A percentile compares a stretch with the other conserved stretches of the same genome.
Evolutionary conservation across 2,113 vertebrate genomes (phyloP).

Genomic region (Nycticorax nycticorax): DNA sequence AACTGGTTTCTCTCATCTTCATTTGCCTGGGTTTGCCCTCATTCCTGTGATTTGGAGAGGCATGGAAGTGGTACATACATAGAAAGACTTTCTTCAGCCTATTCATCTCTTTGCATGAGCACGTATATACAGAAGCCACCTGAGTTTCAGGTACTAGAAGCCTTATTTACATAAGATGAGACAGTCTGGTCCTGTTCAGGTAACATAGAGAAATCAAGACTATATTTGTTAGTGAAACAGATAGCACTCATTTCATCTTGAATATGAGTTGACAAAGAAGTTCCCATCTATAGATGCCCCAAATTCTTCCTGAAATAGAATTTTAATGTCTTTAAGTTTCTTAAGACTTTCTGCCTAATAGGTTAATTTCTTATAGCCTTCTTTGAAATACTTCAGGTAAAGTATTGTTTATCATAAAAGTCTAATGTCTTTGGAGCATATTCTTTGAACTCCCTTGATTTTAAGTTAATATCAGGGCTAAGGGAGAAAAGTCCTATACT

Average conservation of each 20-base stretch:
- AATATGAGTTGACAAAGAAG: background rate
- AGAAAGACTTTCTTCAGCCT: background rate
- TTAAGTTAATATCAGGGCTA: background rate
- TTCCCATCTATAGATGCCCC: background rate
- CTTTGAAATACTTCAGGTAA: background rate
- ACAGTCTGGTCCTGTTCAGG: background rate
- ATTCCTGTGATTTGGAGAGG: background rate
- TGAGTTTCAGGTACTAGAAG: background rate
- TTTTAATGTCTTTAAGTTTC: background rate
- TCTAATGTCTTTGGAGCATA: background rate
- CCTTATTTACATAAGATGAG: background rate
- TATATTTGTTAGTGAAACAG: background rate
- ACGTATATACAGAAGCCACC: background rate
- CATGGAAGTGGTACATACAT: background rate
- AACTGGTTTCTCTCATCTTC: background rate
- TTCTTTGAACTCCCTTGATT: background rate
- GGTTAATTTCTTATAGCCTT: background rate
- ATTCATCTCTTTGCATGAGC: background rate
- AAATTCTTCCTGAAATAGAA: background rate
- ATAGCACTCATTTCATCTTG: background rate
- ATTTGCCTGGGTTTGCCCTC: background rate
- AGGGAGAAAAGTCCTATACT: background rate
- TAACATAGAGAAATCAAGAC: background rate
- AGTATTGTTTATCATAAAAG: background rate
- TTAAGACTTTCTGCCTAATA: background rate